Evolutionary conservation across 1,140 invertebrate genomes (phyloP), one percentile per base, ranked within the genome.

Genomic region (Panagrolaimus sp.): DNA sequence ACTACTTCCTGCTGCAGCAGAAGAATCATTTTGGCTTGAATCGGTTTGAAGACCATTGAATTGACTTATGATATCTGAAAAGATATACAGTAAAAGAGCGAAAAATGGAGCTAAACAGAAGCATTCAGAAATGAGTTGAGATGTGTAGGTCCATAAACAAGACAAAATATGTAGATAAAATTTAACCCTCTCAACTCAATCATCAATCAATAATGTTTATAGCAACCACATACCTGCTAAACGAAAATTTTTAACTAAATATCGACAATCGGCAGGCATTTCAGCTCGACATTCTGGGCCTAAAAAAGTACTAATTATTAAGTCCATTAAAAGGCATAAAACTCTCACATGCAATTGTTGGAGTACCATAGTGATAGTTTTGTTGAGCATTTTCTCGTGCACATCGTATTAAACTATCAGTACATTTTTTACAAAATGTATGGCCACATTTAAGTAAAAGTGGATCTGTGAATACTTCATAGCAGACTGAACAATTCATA

Each of bases 401-500:
- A 11, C 20, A 57, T 16, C 27, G 51, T 5, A 25, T 20, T n/a
- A 57, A 38, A 7, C 31, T 38, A 38, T 38, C 31, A 4, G 31
- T 57, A 27, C 51, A 57, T 4, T n/a, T 11, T 5, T 25, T 20
- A 8, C 51, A 57, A 27, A 57, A 57, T 20, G 51, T 57, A 57
- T 57, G 51, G 1, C 51, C 51, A 27, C 51, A 57, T 20, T 57
- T 20, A 23, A 57, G 51, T 11, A 57, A 27, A 20, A 20, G 11
- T 20, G 51, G 51, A n/a, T 57, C 51, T n/a, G 20, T 57, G 8
- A 57, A 57, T 1, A 57, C 51, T 8, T 57, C 51, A 27, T 11
- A 57, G n/a, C 51, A 57, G n/a, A 57, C 27, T 11, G 51, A 57
- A 20, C 51, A 57, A 25, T 57, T 27, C 9, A 57, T 57, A 38